Conservation (phyloP, 2,797 vertebrate genomes). For the Dendrocincla tyrannina region DNA sequence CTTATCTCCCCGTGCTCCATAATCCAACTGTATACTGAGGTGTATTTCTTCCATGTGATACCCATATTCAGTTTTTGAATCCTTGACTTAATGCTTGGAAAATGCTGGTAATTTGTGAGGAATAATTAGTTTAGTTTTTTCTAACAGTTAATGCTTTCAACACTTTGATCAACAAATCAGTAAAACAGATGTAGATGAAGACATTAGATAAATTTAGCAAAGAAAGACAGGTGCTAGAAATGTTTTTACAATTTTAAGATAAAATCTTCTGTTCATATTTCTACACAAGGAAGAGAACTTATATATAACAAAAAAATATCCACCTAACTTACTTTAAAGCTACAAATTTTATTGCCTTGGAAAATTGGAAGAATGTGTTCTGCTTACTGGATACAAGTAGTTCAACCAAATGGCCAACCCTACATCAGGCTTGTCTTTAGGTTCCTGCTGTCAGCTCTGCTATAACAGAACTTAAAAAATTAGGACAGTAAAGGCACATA, state of each 20-base stretch:
- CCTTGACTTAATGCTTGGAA: background rate
- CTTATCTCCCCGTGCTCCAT: background rate
- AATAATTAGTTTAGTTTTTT: background rate
- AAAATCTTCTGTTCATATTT: background rate
- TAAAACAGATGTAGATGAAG: background rate
- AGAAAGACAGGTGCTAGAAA: background rate
- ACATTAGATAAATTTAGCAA: background rate
- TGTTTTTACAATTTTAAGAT: background rate
- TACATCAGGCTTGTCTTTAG: background rate
- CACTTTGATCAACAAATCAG: background rate
- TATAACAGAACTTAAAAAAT: background rate
- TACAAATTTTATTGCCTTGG: background rate
- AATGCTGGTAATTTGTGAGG: background rate
- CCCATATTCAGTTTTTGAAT: background rate
- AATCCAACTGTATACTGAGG: background rate
- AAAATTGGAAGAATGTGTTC: background rate
- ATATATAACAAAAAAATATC: background rate
- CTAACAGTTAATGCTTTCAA: background rate
- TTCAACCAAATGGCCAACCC: background rate
- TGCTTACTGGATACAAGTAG: background rate
- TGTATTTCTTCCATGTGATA: background rate
- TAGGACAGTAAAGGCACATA: background rate
- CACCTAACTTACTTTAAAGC: background rate
- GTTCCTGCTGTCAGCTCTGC: background rate
- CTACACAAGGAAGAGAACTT: background rate